These are phyloP conservation scores for Onychomys torridus DNA, from an alignment of 2,797 vertebrate genomes.

Conservation along the genomic window DNA sequence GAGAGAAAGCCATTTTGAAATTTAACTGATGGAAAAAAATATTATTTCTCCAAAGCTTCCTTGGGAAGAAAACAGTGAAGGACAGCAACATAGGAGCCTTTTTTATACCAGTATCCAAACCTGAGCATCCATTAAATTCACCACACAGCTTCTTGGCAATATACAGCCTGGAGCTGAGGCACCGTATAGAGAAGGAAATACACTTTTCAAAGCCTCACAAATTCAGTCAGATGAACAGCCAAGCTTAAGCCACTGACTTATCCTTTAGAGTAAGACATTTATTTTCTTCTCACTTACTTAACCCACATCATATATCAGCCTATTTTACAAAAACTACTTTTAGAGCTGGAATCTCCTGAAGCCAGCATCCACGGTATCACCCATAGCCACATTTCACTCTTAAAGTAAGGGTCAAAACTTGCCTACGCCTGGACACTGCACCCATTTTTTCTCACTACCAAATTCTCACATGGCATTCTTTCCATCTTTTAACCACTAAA, in stretches of 20 bases:
- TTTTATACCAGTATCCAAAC: conserved; percentile 1
- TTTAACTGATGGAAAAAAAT: neutral
- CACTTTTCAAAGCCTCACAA: conserved; percentile 11
- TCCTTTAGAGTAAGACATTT: neutral
- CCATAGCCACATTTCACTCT: neutral
- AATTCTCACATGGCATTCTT: neutral
- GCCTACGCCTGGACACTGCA: neutral
- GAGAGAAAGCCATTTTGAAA: neutral
- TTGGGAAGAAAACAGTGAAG: neutral
- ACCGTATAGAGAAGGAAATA: neutral
- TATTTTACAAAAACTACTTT: conserved; percentile 27
- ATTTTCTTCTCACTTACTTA: neutral
- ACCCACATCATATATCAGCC: neutral
- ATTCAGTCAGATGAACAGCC: neutral
- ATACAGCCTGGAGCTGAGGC: neutral
- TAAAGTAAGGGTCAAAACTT: neutral
- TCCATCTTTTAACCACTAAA: neutral
- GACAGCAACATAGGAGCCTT: neutral
- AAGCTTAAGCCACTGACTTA: neutral
- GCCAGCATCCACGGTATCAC: neutral
- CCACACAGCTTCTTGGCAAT: neutral
- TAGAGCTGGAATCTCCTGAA: neutral
- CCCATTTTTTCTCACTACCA: neutral
- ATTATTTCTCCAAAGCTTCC: neutral
- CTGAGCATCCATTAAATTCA: neutral